Evolutionary conservation across 2,797 vertebrate species (phyloP).

Genomic region (Platyrinchus mystaceus): DNA sequence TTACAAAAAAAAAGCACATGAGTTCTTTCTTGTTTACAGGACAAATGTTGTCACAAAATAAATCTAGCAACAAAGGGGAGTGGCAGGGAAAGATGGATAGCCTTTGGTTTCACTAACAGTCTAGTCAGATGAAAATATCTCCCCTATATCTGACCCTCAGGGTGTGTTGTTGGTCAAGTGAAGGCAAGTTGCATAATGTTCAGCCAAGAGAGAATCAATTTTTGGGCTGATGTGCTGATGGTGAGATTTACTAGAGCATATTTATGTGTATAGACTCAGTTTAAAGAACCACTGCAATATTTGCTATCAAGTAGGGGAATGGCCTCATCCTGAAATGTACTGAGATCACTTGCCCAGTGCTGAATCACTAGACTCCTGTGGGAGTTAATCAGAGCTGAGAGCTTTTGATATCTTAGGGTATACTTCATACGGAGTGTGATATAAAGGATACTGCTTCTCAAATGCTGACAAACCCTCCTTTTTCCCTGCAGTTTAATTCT

Average conservation of each 20-base stretch:
- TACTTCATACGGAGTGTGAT: neutral
- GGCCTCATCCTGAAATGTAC: neutral
- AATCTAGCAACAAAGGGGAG: slow-evolving; percentile 16
- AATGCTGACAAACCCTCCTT: neutral
- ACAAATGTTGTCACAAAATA: slow-evolving; percentile 4
- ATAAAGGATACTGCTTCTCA: neutral
- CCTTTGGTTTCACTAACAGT: neutral
- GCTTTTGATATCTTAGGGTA: neutral
- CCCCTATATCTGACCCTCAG: neutral
- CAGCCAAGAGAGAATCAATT: neutral
- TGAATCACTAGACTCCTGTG: neutral
- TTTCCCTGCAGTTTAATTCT: neutral
- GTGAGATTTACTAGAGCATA: neutral
- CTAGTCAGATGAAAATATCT: slow-evolving; percentile 22
- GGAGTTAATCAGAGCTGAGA: neutral
- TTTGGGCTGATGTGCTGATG: neutral
- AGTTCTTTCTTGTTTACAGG: slow-evolving; percentile 2
- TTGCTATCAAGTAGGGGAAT: neutral
- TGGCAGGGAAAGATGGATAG: neutral
- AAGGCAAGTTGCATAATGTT: neutral
- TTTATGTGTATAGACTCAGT: neutral
- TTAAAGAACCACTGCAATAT: neutral
- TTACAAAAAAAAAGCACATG: neutral
- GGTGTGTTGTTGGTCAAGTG: neutral
- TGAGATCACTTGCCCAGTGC: neutral